Base-by-base conservation (phyloP, 1,140 invertebrate genomes). In the Drusus annulatus region DNA sequence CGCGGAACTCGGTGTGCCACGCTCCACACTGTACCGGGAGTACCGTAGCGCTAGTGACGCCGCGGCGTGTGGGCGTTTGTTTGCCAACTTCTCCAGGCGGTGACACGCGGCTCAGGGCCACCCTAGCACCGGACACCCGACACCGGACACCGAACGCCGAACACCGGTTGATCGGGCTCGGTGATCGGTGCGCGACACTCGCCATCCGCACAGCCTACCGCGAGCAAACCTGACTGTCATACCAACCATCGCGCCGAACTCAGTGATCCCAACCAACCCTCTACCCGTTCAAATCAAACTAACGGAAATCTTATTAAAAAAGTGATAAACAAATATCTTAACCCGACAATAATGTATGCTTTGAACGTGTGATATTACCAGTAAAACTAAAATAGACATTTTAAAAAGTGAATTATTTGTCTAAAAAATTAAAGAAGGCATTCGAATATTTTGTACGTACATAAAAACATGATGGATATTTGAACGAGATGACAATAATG, bases 41-140 rank as follows among this genome's bases (percentile, higher is more conserved):
- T 52, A 73, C 71, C 54, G 54, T 56, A 56, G 56, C 56, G 16
- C 15, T 23, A 23, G 56, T 28, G 63, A 17, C 68, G 56, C 52
- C 52, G 71, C 52, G 16, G 21, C 28, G 76, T 78, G 81, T 82
- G 71, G 81, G 81, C 77, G 81, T 82, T 82, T 82, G 81, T 82
- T 82, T 82, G 81, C 58, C 54, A 78, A 78, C 62, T 54, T 17
- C 54, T 23, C 76, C 76, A 54, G 68, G 21, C 68, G 68, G 68
- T 23, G 62, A 68, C 76, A 54, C 76, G 77, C 77, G 71, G 52
- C 36, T 51, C 51, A n/a, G 21, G 36, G 31, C 45, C 51, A 13
- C 10, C 36, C 36, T 7, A 45, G 8, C 36, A 45, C 36, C 36
- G 36, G 36, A 45, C 36, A n/a, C 25, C 71, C 63, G 58, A 71